Conservation (phyloP, 2,888 invertebrate genomes). For the Ophion ellenae region DNA sequence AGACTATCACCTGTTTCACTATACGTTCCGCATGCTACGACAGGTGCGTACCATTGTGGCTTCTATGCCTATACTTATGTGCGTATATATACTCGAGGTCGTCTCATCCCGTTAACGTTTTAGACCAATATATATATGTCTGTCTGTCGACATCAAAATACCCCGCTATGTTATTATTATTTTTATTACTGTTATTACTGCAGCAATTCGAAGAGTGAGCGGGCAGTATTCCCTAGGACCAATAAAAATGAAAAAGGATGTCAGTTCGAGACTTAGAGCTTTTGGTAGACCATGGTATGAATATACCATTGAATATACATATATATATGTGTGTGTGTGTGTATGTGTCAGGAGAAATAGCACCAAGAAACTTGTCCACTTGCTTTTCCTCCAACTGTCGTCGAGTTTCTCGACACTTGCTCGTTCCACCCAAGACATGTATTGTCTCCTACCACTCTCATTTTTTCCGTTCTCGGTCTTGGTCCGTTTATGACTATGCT, state of each 20-base stretch:
- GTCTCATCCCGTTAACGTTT: constrained; percentile 41
- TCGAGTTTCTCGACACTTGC: background rate
- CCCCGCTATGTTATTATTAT: constrained; percentile 9
- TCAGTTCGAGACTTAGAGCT: constrained; percentile 2
- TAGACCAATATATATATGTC: constrained; percentile 14
- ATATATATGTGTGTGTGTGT: no score
- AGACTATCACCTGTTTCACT: constrained; percentile 80
- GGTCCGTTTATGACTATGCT: background rate
- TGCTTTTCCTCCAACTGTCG: background rate
- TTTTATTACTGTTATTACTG: background rate
- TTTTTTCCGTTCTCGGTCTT: background rate
- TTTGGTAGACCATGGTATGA: background rate
- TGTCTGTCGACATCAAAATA: background rate
- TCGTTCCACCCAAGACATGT: background rate
- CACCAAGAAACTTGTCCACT: no score
- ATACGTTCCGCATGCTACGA: constrained; percentile 81
- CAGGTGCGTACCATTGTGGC: constrained; percentile 76
- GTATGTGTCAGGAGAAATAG: no score
- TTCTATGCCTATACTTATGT: constrained; percentile 11
- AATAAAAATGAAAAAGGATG: background rate
- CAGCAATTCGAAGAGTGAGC: background rate
- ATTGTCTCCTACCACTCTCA: background rate
- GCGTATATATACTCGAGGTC: constrained; percentile 40
- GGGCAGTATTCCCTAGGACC: background rate
- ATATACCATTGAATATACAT: no score